Base-by-base conservation (phyloP, 2,113 vertebrate species). In the Stercorarius parasiticus region DNA sequence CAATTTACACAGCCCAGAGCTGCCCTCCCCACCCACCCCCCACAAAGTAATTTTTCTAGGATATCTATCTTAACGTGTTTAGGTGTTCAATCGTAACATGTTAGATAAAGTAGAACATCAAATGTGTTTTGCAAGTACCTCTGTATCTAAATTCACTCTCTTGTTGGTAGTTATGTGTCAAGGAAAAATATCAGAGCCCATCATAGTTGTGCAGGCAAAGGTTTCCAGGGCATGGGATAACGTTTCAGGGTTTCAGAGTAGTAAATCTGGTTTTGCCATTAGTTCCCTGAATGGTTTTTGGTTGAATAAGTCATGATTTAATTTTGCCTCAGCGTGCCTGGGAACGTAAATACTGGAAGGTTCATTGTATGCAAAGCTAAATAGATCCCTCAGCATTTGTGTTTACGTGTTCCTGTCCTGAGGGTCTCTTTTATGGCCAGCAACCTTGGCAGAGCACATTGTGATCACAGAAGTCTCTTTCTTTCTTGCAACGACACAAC, bases 1-100 rank as follows among this genome's bases (percentile, higher is more conserved):
- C 25, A 67, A 30, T 55, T 86, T 84, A 36, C 42, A 34, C 29
- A 49, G 16, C 11, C 6, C 49, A 81, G 36, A 86, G 17, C 45
- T 4, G 2, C 7, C 8, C 7, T 7, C 3, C 5, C 9, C 5
- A 4, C 7, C 9, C 4, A 5, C 4, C 3, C 15, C 8, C 3
- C 12, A 21, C 58, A 36, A 71, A 26, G 45, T 50, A 59, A 40
- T 47, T 87, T 84, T 93, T 70, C 29, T n/a, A 19, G 19, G 32
- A 5, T 55, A 38, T 16, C 45, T 40, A 30, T 16, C 40, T 40
- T 38, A 62, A 34, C 3, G 5, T 13, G 7, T 45, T 80, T 67
- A 47, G 32, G 47, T 47, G 11, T 22, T 10, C 12, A 21, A 27
- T 16, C 40, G 36, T 38, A 62, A 34, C 3, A 5, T 17, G 9